Conservation (phyloP, 2,113 vertebrate species). For the Chaenocephalus aceratus region DNA sequence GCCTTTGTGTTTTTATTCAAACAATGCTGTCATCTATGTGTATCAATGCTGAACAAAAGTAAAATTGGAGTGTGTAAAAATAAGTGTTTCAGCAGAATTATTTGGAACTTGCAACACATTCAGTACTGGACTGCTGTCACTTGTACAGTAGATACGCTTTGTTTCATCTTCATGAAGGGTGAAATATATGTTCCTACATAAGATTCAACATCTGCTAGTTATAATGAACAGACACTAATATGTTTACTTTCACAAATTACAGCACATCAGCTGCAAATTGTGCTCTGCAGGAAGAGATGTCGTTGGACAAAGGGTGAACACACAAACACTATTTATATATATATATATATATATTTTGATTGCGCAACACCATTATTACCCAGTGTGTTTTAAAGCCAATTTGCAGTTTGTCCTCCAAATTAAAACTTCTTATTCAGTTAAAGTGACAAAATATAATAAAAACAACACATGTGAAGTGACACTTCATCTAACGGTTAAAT, state of each 20-base stretch:
- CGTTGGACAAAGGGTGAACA: not conserved
- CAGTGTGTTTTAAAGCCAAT: not conserved
- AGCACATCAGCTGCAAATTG: not conserved
- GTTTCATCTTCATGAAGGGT: not conserved
- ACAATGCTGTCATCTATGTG: not conserved
- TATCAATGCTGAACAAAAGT: conserved; percentile 7
- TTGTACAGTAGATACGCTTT: not conserved
- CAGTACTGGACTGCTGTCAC: not conserved
- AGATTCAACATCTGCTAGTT: not conserved
- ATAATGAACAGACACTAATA: not conserved
- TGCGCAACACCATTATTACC: not conserved
- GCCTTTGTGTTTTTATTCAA: conserved; percentile 3
- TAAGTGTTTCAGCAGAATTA: not conserved
- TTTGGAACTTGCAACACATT: not conserved
- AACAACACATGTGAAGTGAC: not conserved
- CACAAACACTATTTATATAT: not conserved
- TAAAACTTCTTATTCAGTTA: not conserved
- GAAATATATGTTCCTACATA: not conserved
- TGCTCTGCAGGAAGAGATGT: not conserved
- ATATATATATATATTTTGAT: no score
- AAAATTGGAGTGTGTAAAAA: not conserved
- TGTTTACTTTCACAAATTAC: no score
- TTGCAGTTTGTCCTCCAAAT: not conserved
- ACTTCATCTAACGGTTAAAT: not conserved
- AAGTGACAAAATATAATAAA: not conserved